Conservation (phyloP, 2,888 invertebrate species). For the Halocaridina rubra region DNA sequence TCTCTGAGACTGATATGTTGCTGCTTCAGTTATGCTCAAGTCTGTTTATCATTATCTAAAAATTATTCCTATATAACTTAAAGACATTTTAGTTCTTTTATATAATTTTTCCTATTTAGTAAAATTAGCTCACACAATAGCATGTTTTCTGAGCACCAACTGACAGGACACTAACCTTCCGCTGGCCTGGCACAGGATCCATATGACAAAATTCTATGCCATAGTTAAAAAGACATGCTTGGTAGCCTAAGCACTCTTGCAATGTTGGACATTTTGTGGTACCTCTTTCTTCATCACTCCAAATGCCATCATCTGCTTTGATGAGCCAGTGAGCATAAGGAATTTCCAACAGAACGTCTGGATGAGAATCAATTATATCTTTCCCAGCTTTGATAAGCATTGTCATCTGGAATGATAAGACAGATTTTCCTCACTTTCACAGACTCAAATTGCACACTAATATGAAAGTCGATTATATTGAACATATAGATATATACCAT, state of each 20-base stretch:
- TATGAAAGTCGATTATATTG: too few species aligned
- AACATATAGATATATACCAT: too few species aligned
- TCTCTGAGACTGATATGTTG: too few species aligned
- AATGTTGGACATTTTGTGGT: slow-evolving; percentile 41
- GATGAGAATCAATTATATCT: neutral
- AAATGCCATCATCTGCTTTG: slow-evolving; percentile 3
- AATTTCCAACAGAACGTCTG: slow-evolving; percentile 4
- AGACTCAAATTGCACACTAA: too few species aligned
- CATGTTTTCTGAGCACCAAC: too few species aligned
- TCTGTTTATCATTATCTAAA: too few species aligned
- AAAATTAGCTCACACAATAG: too few species aligned
- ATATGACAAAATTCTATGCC: slow-evolving; percentile 64
- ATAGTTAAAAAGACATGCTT: slow-evolving; percentile 65
- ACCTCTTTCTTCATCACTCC: neutral
- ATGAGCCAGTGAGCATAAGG: slow-evolving; percentile 36
- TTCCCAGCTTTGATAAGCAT: slow-evolving; percentile 1
- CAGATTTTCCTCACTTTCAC: too few species aligned
- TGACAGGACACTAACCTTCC: slow-evolving; percentile 61
- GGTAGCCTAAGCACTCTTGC: slow-evolving; percentile 63
- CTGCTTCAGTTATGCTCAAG: too few species aligned
- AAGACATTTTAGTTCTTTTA: too few species aligned
- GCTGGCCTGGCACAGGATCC: slow-evolving; percentile 57
- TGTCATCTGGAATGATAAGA: slow-evolving; percentile 1
- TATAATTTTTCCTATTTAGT: too few species aligned
- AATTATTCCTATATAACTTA: too few species aligned